A percentile compares a stretch with the other conserved stretches of the same genome.
Evolutionary conservation across 30 jellyfish, hydroid and myxozoan genomes (phyloP).

Genomic region (Aurelia coerulea): DNA sequence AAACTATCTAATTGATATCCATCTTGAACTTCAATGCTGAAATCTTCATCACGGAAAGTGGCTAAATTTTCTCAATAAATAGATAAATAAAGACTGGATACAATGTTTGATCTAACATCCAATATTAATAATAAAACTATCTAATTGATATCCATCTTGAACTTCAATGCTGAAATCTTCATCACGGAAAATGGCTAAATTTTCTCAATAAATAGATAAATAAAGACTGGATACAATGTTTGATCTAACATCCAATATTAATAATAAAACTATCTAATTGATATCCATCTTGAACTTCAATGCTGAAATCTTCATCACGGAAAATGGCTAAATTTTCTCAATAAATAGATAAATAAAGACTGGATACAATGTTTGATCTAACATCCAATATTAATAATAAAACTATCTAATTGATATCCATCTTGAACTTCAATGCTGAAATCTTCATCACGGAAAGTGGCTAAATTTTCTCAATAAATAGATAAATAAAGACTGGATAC

Average conservation of each 20-base stretch:
- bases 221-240: too few relatives aligned
- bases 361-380: neutral
- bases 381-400: slow-evolving; percentile 19
- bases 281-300: neutral
- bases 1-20: slow-evolving; percentile 15
- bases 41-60: neutral
- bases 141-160: slow-evolving; percentile 5
- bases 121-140: slow-evolving; percentile 8
- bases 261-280: slow-evolving; percentile 11
- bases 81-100: too few relatives aligned
- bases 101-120: neutral
- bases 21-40: neutral
- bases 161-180: slow-evolving; percentile 1
- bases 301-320: neutral
- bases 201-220: too few relatives aligned
- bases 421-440: neutral
- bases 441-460: neutral
- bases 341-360: too few relatives aligned
- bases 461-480: neutral
- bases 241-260: slow-evolving; percentile 14
- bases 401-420: slow-evolving; percentile 14
- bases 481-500: too few relatives aligned
- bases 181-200: neutral
- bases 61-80: neutral
- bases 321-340: neutral